Evolutionary conservation across 2,797 vertebrate genomes (phyloP), one percentile per base, ranked within the genome.

Genomic region (Phylloscopus collybita): DNA sequence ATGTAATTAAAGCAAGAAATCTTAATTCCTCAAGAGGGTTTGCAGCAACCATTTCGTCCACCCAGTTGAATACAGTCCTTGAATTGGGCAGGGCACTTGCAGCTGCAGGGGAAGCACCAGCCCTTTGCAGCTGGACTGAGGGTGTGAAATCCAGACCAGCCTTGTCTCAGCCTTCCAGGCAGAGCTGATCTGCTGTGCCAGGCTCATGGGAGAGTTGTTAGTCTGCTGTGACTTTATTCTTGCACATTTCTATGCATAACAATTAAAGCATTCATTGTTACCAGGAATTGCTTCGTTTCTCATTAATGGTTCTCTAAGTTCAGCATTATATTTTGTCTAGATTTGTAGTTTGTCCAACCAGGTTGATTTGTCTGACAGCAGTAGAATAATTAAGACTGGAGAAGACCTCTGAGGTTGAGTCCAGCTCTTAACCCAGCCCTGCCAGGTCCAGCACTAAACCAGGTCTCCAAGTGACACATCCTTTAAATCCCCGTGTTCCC

Each of bases 171-270:
- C 71, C 53, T 67, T 57, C 64, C 42, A 26, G 72, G 45, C 45
- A 74, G 38, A 49, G 53, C 9, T 89, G 44, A 19, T 49, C 56
- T 76, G 13, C 74, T 66, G 36, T 22, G n/a, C 54, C 60, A 67
- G 32, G 42, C 38, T 89, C 42, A 13, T 2, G 4, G 5, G n/a
- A 71, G 53, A 14, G 16, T 21, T n/a, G 4, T 45, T 34, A 38
- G 10, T 13, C 25, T 20, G 3, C 14, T 7, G 1, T 18, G 50
- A 5, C 13, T 84, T 81, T n/a, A 32, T 36, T 78, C 54, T 75
- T 73, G 47, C 26, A 13, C 3, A 0, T 47, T 57, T 30, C 50
- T 47, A 6, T 4, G 0, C 1, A 2, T 5, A n/a, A 36, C 23
- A 74, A 50, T 71, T 9, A 34, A 71, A 74, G 44, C 0, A 0